phyloP scores from a whole-genome alignment of 2,113 vertebrate species.

The Thymallus thymallus region DNA sequence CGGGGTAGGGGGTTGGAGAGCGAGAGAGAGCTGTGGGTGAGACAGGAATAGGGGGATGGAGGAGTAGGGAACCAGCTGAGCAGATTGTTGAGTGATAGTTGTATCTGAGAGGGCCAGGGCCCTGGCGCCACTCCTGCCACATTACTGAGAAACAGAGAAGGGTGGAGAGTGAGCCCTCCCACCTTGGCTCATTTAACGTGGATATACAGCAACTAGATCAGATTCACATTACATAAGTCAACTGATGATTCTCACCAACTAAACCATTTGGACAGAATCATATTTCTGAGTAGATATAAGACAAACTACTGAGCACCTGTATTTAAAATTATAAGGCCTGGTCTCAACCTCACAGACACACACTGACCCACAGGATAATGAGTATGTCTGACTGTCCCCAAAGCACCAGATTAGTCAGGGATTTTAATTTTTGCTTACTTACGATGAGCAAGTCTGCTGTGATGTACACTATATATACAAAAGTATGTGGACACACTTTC shows the following conservation, averaged over 20 bases:
- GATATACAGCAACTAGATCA: not conserved
- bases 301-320: no score
- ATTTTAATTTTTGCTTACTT: no score
- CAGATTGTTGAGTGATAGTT: constrained; percentile 70
- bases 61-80: constrained; percentile 7
- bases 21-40: not conserved
- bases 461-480: no score
- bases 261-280: not conserved
- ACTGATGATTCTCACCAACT: not conserved
- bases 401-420: no score
- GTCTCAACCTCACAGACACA: no score
- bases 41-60: not conserved
- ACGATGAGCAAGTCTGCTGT: no score
- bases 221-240: not conserved
- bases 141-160: constrained; percentile 62
- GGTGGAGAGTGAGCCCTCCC: constrained; percentile 63
- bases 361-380: no score
- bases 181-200: constrained; percentile 51
- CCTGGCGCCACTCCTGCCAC: constrained; percentile 68
- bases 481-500: no score
- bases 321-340: no score
- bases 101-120: constrained; percentile 66
- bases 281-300: no score
- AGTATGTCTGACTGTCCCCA: no score
- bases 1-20: no score